A percentile compares a stretch with the other conserved stretches of the same genome.
Conservation (phyloP, 1,140 invertebrate genomes). For the Saccostrea echinata region DNA sequence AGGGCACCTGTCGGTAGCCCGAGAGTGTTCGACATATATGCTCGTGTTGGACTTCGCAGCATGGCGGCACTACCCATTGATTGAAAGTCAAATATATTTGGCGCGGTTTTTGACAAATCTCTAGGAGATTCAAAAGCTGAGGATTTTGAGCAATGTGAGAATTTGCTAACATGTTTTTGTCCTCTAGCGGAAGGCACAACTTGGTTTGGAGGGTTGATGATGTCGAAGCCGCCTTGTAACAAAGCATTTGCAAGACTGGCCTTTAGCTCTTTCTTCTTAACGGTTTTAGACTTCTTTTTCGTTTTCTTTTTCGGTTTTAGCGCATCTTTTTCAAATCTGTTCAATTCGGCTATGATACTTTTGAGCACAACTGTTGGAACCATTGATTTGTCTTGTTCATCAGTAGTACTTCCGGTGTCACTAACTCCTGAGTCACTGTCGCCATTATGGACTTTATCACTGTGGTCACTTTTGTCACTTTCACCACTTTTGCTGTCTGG, state of each 20-base stretch:
- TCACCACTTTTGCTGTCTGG: conserved; percentile 41
- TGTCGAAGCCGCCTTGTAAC: conserved; percentile 67
- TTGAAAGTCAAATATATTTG: conserved; percentile 41
- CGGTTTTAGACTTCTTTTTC: conserved; percentile 64
- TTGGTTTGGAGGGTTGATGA: conserved; percentile 76
- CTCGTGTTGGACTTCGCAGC: conserved; percentile 34
- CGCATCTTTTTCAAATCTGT: conserved; percentile 71
- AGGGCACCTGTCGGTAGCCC: conserved; percentile 22
- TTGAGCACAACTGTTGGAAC: conserved; percentile 72
- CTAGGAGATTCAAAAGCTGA: conserved; percentile 71
- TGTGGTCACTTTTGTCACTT: conserved; percentile 40
- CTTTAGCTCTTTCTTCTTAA: conserved; percentile 57
- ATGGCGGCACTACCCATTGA: conserved; percentile 40
- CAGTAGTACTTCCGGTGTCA: conserved; percentile 48
- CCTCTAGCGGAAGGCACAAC: conserved; percentile 69
- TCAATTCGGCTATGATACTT: conserved; percentile 73
- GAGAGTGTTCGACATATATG: conserved; percentile 9
- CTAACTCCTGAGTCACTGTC: conserved; percentile 53
- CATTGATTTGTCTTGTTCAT: conserved; percentile 57
- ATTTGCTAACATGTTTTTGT: conserved; percentile 64
- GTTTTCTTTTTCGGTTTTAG: conserved; percentile 71
- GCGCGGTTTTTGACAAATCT: conserved; percentile 38
- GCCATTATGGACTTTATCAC: conserved; percentile 43
- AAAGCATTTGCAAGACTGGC: conserved; percentile 52
- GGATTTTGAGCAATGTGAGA: conserved; percentile 68